Conservation (phyloP, 2,888 invertebrate species). For the Seira ritae region DNA sequence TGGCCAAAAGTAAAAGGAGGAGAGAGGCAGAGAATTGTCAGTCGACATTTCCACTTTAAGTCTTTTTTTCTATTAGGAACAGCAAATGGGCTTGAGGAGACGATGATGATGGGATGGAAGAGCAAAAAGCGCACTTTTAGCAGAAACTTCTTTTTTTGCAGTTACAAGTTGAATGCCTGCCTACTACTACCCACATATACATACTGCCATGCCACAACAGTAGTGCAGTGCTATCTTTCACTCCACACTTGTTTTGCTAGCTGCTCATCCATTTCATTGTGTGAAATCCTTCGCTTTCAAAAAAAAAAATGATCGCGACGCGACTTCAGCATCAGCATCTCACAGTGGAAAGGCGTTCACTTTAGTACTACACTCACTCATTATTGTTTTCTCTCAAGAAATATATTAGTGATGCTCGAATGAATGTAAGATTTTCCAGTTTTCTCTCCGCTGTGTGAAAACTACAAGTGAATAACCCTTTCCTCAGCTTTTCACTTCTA, state of each 20-base stretch:
- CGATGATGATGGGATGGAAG: background rate
- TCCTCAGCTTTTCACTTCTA: constrained; percentile 25
- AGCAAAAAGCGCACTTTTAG: constrained; percentile 7
- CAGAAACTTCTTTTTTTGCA: background rate
- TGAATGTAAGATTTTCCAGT: constrained; percentile 1
- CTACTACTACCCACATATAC: too few species aligned
- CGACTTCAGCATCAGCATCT: background rate
- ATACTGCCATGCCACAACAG: too few species aligned
- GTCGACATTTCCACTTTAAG: constrained; percentile 35
- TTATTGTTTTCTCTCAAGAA: constrained; percentile 21
- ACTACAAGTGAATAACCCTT: constrained; percentile 16
- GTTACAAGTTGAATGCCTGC: too few species aligned
- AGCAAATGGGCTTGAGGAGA: background rate
- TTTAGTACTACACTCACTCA: background rate
- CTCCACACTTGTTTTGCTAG: constrained; percentile 28
- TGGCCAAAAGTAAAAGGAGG: background rate
- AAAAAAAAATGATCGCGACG: constrained; percentile 1
- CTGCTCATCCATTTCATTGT: constrained; percentile 36
- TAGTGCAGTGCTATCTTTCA: constrained; percentile 1
- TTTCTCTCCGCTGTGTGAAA: background rate
- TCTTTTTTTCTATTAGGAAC: constrained; percentile 1
- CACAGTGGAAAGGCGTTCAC: background rate
- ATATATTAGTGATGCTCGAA: constrained; percentile 10
- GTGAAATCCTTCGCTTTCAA: background rate
- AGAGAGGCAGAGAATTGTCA: constrained; percentile 15